A percentile compares a stretch with the other conserved stretches of the same genome.
Conservation (phyloP, 2,797 vertebrate genomes). For the Cirrhinus molitorella region DNA sequence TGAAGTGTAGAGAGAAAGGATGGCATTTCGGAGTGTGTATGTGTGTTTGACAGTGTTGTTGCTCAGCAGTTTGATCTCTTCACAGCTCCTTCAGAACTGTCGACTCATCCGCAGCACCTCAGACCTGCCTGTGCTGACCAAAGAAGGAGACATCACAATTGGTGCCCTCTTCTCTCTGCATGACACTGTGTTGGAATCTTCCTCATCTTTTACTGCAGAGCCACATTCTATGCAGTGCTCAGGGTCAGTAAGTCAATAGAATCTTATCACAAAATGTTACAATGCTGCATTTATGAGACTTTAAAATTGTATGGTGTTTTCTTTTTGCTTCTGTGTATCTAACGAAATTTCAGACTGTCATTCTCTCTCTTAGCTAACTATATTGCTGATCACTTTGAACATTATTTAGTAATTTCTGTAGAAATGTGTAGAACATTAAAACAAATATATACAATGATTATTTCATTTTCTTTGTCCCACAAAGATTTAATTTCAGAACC, state of each 20-base stretch:
- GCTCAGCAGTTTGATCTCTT: slow-evolving; percentile 53
- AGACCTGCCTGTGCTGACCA: slow-evolving; percentile 72
- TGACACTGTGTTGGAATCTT: slow-evolving; percentile 73
- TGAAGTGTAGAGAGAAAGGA: slow-evolving; percentile 41
- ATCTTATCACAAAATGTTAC: neutral
- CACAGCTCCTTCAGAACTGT: slow-evolving; percentile 67
- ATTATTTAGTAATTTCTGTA: neutral
- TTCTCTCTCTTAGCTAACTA: neutral
- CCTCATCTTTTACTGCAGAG: slow-evolving; percentile 69
- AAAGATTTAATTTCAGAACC: slow-evolving; percentile 82
- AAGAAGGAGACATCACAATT: slow-evolving; percentile 76
- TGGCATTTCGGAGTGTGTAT: slow-evolving; percentile 32
- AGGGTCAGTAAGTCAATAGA: slow-evolving; percentile 67
- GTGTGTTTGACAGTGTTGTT: slow-evolving; percentile 41
- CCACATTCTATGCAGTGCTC: slow-evolving; percentile 72
- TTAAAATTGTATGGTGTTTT: neutral
- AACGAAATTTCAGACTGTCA: neutral
- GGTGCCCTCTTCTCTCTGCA: slow-evolving; percentile 85
- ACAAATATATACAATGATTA: neutral
- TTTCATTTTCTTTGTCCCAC: neutral
- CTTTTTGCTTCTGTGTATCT: neutral
- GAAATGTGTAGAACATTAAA: neutral
- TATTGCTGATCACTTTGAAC: neutral
- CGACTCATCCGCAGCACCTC: slow-evolving; percentile 62
- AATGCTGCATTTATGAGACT: neutral